Percentiles rank a stretch among this genome's conserved stretches.
Evolutionary conservation across 1,140 invertebrate genomes (phyloP).

Genomic region (Trichogramma pretiosum): DNA sequence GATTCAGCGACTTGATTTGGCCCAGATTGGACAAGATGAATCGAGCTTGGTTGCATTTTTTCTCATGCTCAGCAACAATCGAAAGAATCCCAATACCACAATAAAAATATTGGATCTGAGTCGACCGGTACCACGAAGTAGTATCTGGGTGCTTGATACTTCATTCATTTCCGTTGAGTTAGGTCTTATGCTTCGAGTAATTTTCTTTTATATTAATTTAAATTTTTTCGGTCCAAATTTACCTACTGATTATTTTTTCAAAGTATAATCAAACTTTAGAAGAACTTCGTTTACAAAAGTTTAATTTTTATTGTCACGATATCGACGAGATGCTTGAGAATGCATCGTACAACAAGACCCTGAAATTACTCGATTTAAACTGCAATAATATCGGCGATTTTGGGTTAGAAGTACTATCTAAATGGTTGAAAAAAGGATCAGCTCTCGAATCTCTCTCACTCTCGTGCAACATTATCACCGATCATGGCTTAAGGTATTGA

Average conservation of each 20-base stretch:
- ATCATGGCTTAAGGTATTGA: conserved; percentile 44
- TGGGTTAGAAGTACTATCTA: conserved; percentile 43
- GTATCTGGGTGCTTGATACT: conserved; percentile 26
- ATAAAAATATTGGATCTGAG: conserved; percentile 51
- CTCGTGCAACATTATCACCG: conserved; percentile 44
- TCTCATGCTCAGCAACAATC: conserved; percentile 38
- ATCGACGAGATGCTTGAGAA: conserved; percentile 47
- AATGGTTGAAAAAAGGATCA: conserved; percentile 45
- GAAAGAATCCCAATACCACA: conserved; percentile 28
- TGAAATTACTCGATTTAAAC: conserved; percentile 48
- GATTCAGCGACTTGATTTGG: conserved; percentile 47
- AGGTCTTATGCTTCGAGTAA: conserved; percentile 33
- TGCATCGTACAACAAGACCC: conserved; percentile 40
- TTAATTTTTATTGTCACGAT: conserved; percentile 48
- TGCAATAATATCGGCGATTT: conserved; percentile 51
- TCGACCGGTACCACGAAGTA: conserved; percentile 40
- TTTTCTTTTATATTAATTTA: neutral
- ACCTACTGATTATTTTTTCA: neutral
- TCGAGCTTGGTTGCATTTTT: conserved; percentile 44
- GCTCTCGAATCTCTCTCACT: conserved; percentile 40
- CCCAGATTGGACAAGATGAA: conserved; percentile 46
- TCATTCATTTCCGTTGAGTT: conserved; percentile 29
- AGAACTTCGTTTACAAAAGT: conserved; percentile 52
- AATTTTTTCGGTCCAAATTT: conserved; percentile 2
- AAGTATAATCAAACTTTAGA: conserved; percentile 42